phyloP scores from a whole-genome alignment of 1,140 invertebrate genomes.

The Battus philenor region DNA sequence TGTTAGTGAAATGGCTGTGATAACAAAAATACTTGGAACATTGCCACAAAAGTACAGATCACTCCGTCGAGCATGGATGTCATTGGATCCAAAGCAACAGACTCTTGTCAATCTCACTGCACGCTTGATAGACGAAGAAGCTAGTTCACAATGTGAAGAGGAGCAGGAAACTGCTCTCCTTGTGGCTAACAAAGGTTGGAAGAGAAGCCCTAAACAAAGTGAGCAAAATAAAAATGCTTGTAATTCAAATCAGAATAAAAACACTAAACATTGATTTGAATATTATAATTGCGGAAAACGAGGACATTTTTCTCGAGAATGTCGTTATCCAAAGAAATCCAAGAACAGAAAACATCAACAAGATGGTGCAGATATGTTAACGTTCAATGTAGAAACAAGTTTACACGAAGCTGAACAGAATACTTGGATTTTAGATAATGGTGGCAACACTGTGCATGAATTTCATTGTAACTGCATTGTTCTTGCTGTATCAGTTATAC shows the following conservation, averaged over 20 bases:
- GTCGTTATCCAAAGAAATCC: conserved; percentile 22
- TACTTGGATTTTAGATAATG: conserved; percentile 45
- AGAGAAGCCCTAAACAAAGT: conserved; percentile 8
- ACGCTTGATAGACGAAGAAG: conserved; percentile 56
- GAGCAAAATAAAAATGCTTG: conserved; percentile 11
- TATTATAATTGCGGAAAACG: conserved; percentile 29
- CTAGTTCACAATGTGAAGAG: conserved; percentile 32
- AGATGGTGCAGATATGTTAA: conserved; percentile 26
- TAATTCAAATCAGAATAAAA: conserved; percentile 19
- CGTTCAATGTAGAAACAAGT: conserved; percentile 25
- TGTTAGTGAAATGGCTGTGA: conserved; percentile 46
- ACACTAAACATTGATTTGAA: conserved; percentile 21
- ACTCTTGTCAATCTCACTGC: conserved; percentile 49
- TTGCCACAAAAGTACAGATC: conserved; percentile 40
- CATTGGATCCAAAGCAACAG: conserved; percentile 42
- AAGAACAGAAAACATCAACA: conserved; percentile 19
- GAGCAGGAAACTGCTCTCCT: conserved; percentile 30
- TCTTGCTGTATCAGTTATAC: too few species aligned
- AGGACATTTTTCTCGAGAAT: conserved; percentile 26
- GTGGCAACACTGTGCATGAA: too few species aligned
- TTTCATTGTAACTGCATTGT: too few species aligned
- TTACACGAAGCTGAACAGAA: conserved; percentile 20
- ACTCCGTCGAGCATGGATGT: conserved; percentile 53
- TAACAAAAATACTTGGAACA: conserved; percentile 47
- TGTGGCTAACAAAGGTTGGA: too few species aligned